Base-by-base conservation (phyloP, 1,140 invertebrate species). In the Drosophila arawakana region DNA sequence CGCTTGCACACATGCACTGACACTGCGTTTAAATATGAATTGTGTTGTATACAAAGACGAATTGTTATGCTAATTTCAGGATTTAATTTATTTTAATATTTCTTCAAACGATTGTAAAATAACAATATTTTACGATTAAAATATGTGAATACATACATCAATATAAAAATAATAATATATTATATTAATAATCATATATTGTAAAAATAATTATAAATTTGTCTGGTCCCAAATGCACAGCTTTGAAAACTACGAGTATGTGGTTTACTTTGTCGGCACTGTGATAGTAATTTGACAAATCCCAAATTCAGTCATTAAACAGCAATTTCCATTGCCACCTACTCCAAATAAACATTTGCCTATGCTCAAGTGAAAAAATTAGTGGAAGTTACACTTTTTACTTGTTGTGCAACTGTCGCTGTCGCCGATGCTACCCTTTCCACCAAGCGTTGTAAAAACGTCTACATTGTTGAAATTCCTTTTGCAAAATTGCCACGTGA, bases 381-480 rank as follows among this genome's bases (percentile, higher is more conserved):
- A 71, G 67, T 65, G 25, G 25, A 30, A 30, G 25, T 58, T 61
- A 39, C 37, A 52, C 9, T 61, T 62, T 50, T 62, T 49, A 3
- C 35, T 49, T 50, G n/a, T 47, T 46, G 34, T 46, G 35, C 39
- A 46, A 46, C 18, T 68, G 41, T 66, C 65, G 39, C 15, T 46
- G 25, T 57, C 63, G 30, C 21, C 35, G 44, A 35, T 67, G 59
- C 39, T 78, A 70, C 70, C 25, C 21, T 58, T 55, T 13, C 66
- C 37, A 75, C 61, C 39, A 67, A 81, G 73, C 80, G 83, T 89
- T 80, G 80, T 70, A 67, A 83, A 86, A 89, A 88, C 73, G 83
- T 86, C 83, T 86, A 69, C 83, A 83, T 86, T 86, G 83, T 86
- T 86, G 80, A 61, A 88, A 86, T 86, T 86, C 83, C 83, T 86